Conservation (phyloP, 2,113 vertebrate species). For the Anhinga anhinga region DNA sequence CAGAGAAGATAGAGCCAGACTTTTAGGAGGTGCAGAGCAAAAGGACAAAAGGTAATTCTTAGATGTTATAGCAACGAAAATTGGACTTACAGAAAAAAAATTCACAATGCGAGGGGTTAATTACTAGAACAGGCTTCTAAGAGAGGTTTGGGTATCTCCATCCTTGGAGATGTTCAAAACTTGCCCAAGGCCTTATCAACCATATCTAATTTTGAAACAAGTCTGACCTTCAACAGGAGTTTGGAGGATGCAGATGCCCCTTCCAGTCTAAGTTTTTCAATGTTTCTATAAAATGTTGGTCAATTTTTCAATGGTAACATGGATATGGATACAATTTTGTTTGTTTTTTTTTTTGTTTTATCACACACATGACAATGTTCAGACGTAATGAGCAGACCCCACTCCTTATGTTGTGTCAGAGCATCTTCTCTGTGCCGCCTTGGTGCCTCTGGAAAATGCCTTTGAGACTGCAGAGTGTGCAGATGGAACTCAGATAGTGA, state of each 20-base stretch:
- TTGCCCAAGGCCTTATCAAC: not conserved
- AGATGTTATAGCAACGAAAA: not conserved
- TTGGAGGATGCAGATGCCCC: not conserved
- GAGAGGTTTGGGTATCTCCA: not conserved
- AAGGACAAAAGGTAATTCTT: not conserved
- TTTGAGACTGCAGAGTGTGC: not conserved
- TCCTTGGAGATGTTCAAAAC: not conserved
- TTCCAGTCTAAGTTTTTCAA: not conserved
- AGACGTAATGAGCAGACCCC: not conserved
- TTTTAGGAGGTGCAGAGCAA: not conserved
- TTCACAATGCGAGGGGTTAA: not conserved
- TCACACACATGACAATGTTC: not conserved
- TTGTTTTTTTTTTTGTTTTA: not conserved
- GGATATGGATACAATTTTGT: not conserved
- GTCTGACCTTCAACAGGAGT: not conserved
- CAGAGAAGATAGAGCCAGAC: not conserved
- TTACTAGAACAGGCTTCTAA: not conserved
- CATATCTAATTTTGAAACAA: not conserved
- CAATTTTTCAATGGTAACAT: not conserved
- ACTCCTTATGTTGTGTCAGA: not conserved
- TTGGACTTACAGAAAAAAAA: not conserved
- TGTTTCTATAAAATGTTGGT: not conserved
- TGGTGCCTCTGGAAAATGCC: not conserved
- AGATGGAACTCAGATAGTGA: not conserved
- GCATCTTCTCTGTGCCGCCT: not conserved